phyloP scores from a whole-genome alignment of 2,113 vertebrate genomes.

The Leucoraja erinaceus region DNA sequence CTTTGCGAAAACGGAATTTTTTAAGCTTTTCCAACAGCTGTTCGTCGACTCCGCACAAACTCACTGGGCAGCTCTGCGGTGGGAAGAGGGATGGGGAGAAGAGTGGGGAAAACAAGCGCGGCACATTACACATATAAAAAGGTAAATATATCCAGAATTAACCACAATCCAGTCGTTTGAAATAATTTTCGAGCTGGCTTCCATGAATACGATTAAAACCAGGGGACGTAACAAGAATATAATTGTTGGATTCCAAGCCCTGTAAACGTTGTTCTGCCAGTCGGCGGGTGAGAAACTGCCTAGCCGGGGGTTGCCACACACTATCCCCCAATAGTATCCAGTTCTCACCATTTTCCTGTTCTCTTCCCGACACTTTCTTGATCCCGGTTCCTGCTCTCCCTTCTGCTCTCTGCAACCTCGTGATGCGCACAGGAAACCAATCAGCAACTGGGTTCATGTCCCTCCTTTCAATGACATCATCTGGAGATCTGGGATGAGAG shows the following conservation, averaged over 20 bases:
- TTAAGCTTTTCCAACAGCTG: conserved; percentile 84
- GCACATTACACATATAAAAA: not conserved
- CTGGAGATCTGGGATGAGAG: not conserved
- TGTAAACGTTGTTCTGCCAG: not conserved
- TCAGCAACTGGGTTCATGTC: not conserved
- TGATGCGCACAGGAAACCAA: not conserved
- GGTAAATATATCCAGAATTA: too few species aligned
- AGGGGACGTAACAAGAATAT: not conserved
- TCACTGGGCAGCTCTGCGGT: conserved; percentile 81
- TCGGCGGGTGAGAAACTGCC: not conserved
- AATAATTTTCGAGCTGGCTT: not conserved
- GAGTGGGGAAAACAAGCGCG: not conserved
- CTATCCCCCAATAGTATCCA: not conserved
- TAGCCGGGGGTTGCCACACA: too few species aligned
- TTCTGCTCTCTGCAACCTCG: not conserved
- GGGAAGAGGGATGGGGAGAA: conserved; percentile 7
- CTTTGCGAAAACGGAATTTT: conserved; percentile 92
- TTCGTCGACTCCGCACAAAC: conserved; percentile 90
- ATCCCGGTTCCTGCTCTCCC: not conserved
- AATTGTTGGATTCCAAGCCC: not conserved
- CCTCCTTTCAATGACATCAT: not conserved
- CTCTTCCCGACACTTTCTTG: not conserved
- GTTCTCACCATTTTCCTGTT: not conserved
- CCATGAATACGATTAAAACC: not conserved
- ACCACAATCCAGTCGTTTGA: not conserved